Percentiles rank a stretch among this genome's conserved stretches.
Conservation (phyloP, 2,797 vertebrate genomes). For the Naso thynnoides region DNA sequence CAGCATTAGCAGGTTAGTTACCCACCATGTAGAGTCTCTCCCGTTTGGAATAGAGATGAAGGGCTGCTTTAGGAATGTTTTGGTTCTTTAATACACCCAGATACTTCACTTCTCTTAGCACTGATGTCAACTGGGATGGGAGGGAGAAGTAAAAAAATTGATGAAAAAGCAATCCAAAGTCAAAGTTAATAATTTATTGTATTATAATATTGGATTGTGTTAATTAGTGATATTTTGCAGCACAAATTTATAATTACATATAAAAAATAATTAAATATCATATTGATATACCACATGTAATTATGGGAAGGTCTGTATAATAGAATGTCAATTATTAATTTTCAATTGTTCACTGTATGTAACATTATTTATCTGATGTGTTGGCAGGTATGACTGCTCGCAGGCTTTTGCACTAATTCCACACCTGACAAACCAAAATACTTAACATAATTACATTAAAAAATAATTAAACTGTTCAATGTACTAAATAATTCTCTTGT, state of each 20-base stretch:
- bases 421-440: neutral
- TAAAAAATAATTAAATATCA: too few species aligned
- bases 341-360: neutral
- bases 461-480: neutral
- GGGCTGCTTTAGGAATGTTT: slow-evolving; percentile 81
- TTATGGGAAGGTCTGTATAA: neutral
- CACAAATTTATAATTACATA: neutral
- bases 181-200: neutral
- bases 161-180: neutral
- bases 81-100: slow-evolving; percentile 82
- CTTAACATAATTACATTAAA: neutral
- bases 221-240: neutral
- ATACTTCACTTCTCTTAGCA: slow-evolving; percentile 86
- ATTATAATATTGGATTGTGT: neutral
- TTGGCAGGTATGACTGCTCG: neutral
- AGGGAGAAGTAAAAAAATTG: slow-evolving; percentile 6
- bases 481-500: neutral
- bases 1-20: neutral
- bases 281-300: neutral
- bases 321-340: neutral
- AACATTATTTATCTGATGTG: neutral
- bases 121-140: slow-evolving; percentile 78
- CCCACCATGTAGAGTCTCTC: slow-evolving; percentile 83
- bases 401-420: neutral
- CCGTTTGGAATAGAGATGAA: slow-evolving; percentile 81